Percentiles rank a stretch among this genome's conserved stretches.
These are phyloP conservation scores for Rhabdomys dilectus DNA, from an alignment of 2,113 vertebrate species.

Conservation along the genomic window DNA sequence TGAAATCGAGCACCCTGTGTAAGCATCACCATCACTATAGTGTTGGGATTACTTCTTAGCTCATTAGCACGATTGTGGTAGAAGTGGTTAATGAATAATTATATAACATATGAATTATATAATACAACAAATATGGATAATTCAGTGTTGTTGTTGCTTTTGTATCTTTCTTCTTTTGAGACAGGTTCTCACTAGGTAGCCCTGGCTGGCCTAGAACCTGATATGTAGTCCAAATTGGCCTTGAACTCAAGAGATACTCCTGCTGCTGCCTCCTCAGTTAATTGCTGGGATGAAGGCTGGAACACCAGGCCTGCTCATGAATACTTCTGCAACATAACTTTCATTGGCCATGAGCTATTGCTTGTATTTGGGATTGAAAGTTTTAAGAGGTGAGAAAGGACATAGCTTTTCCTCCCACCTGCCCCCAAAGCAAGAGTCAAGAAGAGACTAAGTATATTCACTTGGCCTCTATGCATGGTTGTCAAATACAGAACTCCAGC, in stretches of 20 bases:
- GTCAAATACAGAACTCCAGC: neutral
- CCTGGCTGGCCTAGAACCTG: neutral
- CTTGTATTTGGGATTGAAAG: neutral
- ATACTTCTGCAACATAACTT: slow-evolving; percentile 7
- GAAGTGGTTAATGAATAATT: neutral
- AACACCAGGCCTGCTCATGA: neutral
- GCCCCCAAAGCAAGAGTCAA: neutral
- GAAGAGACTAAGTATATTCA: neutral
- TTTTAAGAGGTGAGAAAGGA: neutral
- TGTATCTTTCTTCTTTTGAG: neutral
- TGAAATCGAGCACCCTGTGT: neutral
- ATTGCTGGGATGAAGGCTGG: neutral
- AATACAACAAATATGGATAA: neutral
- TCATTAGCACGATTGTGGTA: neutral
- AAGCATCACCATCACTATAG: neutral
- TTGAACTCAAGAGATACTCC: neutral
- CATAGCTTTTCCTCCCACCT: neutral
- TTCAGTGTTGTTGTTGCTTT: neutral
- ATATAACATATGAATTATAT: too few relatives aligned
- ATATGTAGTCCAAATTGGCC: neutral
- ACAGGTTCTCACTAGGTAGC: neutral
- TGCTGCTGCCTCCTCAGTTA: neutral
- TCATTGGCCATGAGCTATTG: neutral
- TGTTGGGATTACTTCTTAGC: neutral
- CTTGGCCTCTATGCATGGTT: neutral